Base-by-base conservation (phyloP, 2,113 vertebrate species). In the Laticauda laticaudata region DNA sequence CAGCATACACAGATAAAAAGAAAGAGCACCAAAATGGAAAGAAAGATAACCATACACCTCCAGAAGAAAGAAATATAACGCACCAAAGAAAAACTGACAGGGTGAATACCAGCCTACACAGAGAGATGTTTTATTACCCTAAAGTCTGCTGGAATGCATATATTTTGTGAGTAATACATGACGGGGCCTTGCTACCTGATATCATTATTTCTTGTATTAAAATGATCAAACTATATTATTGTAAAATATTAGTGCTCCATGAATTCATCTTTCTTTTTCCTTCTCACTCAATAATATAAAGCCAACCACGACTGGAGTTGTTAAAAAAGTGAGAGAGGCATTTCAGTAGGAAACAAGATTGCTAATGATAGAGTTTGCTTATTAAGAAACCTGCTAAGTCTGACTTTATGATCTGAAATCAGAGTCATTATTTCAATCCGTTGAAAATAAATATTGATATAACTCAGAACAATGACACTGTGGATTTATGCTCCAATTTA, bases 261-360 rank as follows among this genome's bases (percentile, higher is more conserved):
- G 34, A 56, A 45, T 61, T 92, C 10, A 45, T 91, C 43, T 23
- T 26, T 87, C 81, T 61, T 88, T 91, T 94, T 86, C 24, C 61
- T 57, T 69, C 87, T 94, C 94, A 90, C 93, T 93, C 90, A 95
- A 92, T 29, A 85, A 90, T 93, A 86, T 90, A 64, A 93, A 89
- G 91, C 85, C 75, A 1, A 0, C 0, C 29, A 56, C 51, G 91
- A 90, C 51, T 75, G 92, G 89, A 86, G 9, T 85, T 90, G 64
- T 64, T 1, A 23, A 15, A 51, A 23, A 91, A 23, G 9, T 26
- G 23, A 69, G 24, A 6, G 5, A 29, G 24, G 24, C 0, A 87
- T 87, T 87, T 48, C 24, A 87, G 1, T 43, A 81, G 15, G 0
- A 81, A 81, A 81, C 20, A 21, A 81, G 18, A 81, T 81, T 21